Base-by-base conservation (phyloP, 1,140 invertebrate species). In the Gonioctena quinquepunctata region DNA sequence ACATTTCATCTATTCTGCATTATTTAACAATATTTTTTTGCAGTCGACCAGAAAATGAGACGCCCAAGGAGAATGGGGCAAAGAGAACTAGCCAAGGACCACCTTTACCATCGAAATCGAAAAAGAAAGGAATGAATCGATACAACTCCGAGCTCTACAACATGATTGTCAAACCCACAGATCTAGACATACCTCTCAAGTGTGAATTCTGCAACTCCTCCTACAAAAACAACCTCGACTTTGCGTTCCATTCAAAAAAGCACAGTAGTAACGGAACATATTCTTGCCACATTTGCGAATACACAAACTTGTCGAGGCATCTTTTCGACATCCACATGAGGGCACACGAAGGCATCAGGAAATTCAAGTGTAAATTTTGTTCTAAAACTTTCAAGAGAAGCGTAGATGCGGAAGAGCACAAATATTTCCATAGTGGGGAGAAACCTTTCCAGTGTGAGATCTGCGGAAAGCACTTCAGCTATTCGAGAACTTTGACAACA, bases 361-460 rank as follows among this genome's bases (percentile, higher is more conserved):
- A 86, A 78, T 87, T 84, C 66, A 86, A 82, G 71, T 87, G 86
- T 64, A 80, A 85, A 11, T 81, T 81, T n/a, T 87, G 86, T 64
- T 78, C 80, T 4, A 86, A 86, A 70, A 81, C 83, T 13, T 87
- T 87, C 68, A 80, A 83, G 48, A 82, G 84, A 6, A 83, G 79
- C 54, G 85, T 84, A 0, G 84, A 84, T 78, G 85, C 83, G 1
- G 64, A 75, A 4, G 80, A 82, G 50, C 81, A 82, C 62, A 80
- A 81, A 60, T 76, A 81, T 57, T 81, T 77, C n/a, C 90, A 91
- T 65, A 88, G 85, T 0, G 87, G 88, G 0, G 84, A 88, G 63
- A 87, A 87, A 64, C 89, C 89, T 0, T 91, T 86, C 74, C 81
- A 86, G 8, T 92, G 90, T 73, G 83, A 88, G 66, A 80, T 88